Conservation (phyloP, 2,113 vertebrate species). For the Malurus melanocephalus region DNA sequence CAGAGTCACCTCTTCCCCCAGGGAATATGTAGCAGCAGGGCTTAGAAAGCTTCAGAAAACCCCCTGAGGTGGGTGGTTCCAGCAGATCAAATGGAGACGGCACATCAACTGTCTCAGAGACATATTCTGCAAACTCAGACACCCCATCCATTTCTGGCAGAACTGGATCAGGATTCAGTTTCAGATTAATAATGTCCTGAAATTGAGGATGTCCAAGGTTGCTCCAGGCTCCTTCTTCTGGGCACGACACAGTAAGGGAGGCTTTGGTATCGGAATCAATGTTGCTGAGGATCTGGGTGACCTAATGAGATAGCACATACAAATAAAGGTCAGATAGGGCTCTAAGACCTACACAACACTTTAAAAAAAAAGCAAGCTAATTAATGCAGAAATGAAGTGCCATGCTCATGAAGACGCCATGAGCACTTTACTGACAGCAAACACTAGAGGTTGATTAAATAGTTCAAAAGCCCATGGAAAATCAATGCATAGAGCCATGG, state of each 20-base stretch:
- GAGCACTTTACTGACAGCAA: not conserved
- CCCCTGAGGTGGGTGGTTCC: slow-evolving; percentile 95
- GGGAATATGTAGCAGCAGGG: slow-evolving; percentile 98
- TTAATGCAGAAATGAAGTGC: not conserved
- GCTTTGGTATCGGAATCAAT: slow-evolving; percentile 73
- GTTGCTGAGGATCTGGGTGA: slow-evolving; percentile 81
- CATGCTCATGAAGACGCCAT: not conserved
- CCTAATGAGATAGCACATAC: slow-evolving; percentile 70
- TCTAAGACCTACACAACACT: not conserved
- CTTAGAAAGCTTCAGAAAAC: slow-evolving; percentile 95
- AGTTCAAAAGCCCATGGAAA: not conserved
- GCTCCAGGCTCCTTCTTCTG: slow-evolving; percentile 91
- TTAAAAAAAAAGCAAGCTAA: not conserved
- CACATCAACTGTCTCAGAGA: slow-evolving; percentile 93
- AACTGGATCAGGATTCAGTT: slow-evolving; percentile 84
- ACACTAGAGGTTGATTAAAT: not conserved
- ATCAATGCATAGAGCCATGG: not conserved
- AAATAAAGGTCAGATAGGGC: not conserved
- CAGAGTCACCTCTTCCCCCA: slow-evolving; percentile 93
- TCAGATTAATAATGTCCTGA: slow-evolving; percentile 80
- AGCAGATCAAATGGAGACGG: slow-evolving; percentile 94
- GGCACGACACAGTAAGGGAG: slow-evolving; percentile 87
- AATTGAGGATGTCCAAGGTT: slow-evolving; percentile 82
- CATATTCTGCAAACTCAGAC: slow-evolving; percentile 91
- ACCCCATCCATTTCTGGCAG: slow-evolving; percentile 92